Evolutionary conservation across 2,888 invertebrate species (phyloP), one percentile per base, ranked within the genome.

Genomic region (Gerosis bhagava): DNA sequence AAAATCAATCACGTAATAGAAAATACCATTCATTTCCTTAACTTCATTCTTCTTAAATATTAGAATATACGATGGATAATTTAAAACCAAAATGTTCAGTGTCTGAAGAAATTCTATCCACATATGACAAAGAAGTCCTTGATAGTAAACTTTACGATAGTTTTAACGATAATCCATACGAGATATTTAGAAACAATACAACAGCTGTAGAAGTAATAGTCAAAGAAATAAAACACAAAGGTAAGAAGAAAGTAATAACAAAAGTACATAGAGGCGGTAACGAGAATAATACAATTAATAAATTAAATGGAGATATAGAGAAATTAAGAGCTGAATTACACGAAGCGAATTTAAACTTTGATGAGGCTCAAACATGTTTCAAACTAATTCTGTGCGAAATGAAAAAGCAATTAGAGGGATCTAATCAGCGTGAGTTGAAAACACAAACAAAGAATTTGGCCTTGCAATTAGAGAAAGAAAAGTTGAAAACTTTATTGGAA

Each of bases 161-260:
- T 28, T 6, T 35, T 4, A 5, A 47, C 10, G 21, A n/a, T n/a
- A n/a, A n/a, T n/a, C 63, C 77, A 0, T 75, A 69, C 32, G 78
- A 83, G 57, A 75, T 83, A 3, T 82, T 79, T 48, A 70, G 77
- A 52, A 83, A 83, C 47, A 75, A 78, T 16, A 79, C 77, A 6
- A 81, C 80, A 15, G 77, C 83, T 1, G 75, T 83, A 1, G 83
- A 84, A 63, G 74, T 83, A 3, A 69, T 80, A 21, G 77, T 83
- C 1, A 83, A 83, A 64, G 77, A 79, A 54, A 61, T 81, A 3
- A 57, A 66, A 3, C 65, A 64, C 39, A 65, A 60, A 50, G 65
- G 56, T 34, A 70, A 62, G 17, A 65, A 44, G 12, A 56, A 28
- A 36, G 44, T 24, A 44, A 39, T 15, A 11, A 7, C 16, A 17